Conservation (phyloP, 2,888 invertebrate species). For the Automeris io region DNA sequence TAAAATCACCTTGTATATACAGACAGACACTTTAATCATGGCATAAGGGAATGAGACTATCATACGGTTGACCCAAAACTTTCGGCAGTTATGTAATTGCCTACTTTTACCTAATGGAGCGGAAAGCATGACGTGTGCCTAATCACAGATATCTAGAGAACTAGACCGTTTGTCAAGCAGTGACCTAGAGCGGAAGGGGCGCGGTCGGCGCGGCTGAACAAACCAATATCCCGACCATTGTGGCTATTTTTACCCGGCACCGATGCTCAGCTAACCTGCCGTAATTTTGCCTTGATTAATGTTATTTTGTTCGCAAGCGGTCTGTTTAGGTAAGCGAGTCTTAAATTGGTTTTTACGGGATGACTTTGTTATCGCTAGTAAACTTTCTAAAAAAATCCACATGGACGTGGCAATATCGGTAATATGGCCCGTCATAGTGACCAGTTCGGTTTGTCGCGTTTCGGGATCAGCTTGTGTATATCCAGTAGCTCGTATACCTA, state of each 20-base stretch:
- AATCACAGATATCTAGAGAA: conserved; percentile 2
- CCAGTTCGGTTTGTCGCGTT: too few species aligned
- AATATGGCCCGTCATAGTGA: too few species aligned
- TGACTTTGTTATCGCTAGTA: too few species aligned
- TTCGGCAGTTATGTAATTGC: background rate
- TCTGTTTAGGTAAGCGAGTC: too few species aligned
- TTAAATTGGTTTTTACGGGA: too few species aligned
- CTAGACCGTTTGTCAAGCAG: conserved; percentile 4
- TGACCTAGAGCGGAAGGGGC: conserved; percentile 6
- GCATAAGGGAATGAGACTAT: too few species aligned
- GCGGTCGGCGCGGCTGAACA: conserved; percentile 2
- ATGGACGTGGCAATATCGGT: too few species aligned
- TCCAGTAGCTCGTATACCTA: too few species aligned
- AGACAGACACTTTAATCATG: too few species aligned
- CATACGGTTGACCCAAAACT: background rate
- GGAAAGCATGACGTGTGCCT: background rate
- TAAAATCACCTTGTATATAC: too few species aligned
- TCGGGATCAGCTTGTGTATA: too few species aligned
- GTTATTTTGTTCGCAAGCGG: background rate
- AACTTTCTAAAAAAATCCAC: too few species aligned
- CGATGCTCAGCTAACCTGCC: background rate
- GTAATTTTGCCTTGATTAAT: background rate
- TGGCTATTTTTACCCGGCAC: conserved; percentile 1
- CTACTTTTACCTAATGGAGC: background rate
- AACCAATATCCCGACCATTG: background rate